A percentile compares a stretch with the other conserved stretches of the same genome.
Conservation (phyloP, 2,113 vertebrate genomes). For the Carlito syrichta region DNA sequence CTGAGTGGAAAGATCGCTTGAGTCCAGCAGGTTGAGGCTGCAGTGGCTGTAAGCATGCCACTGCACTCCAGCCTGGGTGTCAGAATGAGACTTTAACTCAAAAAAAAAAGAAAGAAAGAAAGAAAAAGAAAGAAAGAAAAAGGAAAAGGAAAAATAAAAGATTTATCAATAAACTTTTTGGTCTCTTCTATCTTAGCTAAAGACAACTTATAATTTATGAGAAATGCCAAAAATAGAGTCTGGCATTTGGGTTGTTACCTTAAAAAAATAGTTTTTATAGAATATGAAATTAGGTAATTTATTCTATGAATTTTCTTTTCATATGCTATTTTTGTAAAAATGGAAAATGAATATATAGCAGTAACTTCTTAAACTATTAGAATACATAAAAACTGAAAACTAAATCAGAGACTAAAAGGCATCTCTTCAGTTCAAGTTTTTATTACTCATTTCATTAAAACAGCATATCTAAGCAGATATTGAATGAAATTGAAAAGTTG, state of each 20-base stretch:
- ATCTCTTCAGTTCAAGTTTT: neutral
- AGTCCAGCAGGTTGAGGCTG: too few species aligned
- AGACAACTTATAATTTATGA: conserved; percentile 15
- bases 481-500: conserved; percentile 8
- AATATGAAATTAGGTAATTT: conserved; percentile 28
- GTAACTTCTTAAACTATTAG: neutral
- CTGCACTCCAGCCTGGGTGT: too few species aligned
- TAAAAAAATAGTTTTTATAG: neutral
- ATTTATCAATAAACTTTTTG: conserved; percentile 7
- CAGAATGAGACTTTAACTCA: too few species aligned
- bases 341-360: conserved; percentile 18
- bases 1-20: too few species aligned
- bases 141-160: too few species aligned
- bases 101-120: too few species aligned
- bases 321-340: conserved; percentile 37
- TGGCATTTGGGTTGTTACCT: neutral
- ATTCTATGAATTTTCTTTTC: conserved; percentile 11
- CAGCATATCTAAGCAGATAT: neutral
- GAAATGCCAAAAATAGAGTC: neutral
- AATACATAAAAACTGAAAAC: neutral
- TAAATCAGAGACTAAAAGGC: neutral
- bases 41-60: too few species aligned
- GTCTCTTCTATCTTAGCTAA: neutral
- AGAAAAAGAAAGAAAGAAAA: too few species aligned
- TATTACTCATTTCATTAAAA: neutral